Conservation (phyloP, 1,140 invertebrate species). For the Schlechtendalia chinensis region DNA sequence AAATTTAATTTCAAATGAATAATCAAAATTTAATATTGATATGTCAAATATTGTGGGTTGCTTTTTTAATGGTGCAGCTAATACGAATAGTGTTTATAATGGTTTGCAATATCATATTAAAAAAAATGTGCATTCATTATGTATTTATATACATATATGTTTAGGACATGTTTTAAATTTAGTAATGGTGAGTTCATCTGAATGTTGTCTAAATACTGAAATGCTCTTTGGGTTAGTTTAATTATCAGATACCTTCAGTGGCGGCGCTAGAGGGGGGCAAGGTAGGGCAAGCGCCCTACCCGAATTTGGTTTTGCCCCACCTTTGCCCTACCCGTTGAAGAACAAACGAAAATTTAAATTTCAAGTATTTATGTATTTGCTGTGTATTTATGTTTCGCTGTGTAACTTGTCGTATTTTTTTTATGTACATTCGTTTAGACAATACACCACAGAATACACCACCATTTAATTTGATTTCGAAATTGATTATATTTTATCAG, state of each 20-base stretch:
- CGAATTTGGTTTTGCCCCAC: too few relatives aligned
- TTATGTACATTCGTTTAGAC: too few relatives aligned
- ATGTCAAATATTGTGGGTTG: background rate
- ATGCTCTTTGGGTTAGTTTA: background rate
- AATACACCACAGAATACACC: too few relatives aligned
- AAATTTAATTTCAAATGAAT: background rate
- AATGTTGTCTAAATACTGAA: background rate
- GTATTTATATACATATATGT: slow-evolving; percentile 1
- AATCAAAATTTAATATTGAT: background rate
- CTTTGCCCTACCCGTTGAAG: too few relatives aligned
- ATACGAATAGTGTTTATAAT: background rate
- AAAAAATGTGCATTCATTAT: background rate
- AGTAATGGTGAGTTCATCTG: background rate
- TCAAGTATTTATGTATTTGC: too few relatives aligned
- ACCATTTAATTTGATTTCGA: too few relatives aligned
- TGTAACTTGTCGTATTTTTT: too few relatives aligned
- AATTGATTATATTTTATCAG: too few relatives aligned
- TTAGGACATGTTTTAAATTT: background rate
- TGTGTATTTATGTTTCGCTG: too few relatives aligned
- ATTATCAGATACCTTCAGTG: background rate
- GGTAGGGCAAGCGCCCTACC: too few relatives aligned
- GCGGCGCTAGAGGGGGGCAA: too few relatives aligned
- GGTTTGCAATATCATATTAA: background rate
- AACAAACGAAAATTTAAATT: too few relatives aligned
- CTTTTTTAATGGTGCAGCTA: background rate